These are phyloP conservation scores for Campaea margaritaria DNA, from an alignment of 2,888 invertebrate species.

Conservation along the genomic window DNA sequence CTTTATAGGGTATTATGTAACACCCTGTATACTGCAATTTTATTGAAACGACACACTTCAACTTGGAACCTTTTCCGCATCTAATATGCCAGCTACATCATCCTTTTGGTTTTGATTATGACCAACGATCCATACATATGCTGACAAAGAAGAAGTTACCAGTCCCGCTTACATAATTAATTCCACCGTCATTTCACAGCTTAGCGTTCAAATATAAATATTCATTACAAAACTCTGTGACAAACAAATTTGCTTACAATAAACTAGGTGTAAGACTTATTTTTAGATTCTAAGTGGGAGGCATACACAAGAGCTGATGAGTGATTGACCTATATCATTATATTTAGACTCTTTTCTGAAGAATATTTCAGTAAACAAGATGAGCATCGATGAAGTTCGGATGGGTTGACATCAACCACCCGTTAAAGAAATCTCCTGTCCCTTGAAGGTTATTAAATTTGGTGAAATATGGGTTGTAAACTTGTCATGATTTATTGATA, in stretches of 20 bases:
- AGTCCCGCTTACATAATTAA: conserved; percentile 24
- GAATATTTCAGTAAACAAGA: not conserved
- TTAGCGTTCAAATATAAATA: conserved; percentile 31
- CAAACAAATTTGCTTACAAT: conserved; percentile 47
- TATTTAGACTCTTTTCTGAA: conserved; percentile 27
- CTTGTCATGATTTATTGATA: too few relatives aligned
- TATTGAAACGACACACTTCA: too few relatives aligned
- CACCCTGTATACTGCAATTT: too few relatives aligned
- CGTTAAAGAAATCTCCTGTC: too few relatives aligned
- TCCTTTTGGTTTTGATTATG: too few relatives aligned
- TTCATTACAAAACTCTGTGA: conserved; percentile 31
- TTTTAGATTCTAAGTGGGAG: conserved; percentile 36
- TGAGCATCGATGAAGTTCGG: too few relatives aligned
- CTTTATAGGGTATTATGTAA: too few relatives aligned
- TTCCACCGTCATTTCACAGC: conserved; percentile 6
- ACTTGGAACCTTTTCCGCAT: too few relatives aligned
- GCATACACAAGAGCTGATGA: conserved; percentile 27
- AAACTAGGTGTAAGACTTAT: conserved; percentile 40
- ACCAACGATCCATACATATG: not conserved
- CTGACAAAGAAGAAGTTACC: conserved; percentile 26
- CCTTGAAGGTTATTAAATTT: too few relatives aligned
- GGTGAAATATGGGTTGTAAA: too few relatives aligned
- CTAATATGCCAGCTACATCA: too few relatives aligned
- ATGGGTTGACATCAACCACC: too few relatives aligned
- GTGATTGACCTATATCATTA: conserved; percentile 33